These are phyloP conservation scores for Cerastoderma edule DNA, from an alignment of 2,888 invertebrate species.

Conservation along the genomic window DNA sequence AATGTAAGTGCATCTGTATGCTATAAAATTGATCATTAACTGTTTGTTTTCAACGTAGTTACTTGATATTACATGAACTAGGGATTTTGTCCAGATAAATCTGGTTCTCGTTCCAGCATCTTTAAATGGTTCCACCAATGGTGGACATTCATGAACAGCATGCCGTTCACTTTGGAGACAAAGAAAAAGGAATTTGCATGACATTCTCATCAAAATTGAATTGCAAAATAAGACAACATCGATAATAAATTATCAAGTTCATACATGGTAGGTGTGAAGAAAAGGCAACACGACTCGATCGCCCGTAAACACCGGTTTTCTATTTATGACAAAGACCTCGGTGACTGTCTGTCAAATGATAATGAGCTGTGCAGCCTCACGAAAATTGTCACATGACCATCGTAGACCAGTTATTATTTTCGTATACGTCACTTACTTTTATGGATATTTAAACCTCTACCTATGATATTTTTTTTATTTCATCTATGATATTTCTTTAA, in stretches of 20 bases:
- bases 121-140: too few relatives aligned
- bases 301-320: conserved; percentile 20
- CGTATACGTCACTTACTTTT: neutral
- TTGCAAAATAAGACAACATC: conserved; percentile 3
- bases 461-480: neutral
- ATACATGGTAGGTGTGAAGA: conserved; percentile 33
- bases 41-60: too few relatives aligned
- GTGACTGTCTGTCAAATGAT: conserved; percentile 64
- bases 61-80: too few relatives aligned
- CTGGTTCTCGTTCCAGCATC: too few relatives aligned
- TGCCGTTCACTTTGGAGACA: conserved; percentile 14
- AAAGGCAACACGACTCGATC: conserved; percentile 5
- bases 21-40: too few relatives aligned
- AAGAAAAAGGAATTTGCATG: conserved; percentile 22
- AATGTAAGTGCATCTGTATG: neutral
- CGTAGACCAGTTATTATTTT: conserved; percentile 41
- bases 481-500: too few relatives aligned
- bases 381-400: conserved; percentile 60
- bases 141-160: conserved; percentile 17
- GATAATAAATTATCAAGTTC: conserved; percentile 30
- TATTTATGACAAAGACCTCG: conserved; percentile 51
- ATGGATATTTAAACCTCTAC: neutral
- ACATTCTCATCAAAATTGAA: neutral
- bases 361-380: conserved; percentile 64
- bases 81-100: too few relatives aligned